Conservation (phyloP, 2,797 vertebrate genomes). For the Melanotaenia trifasciata region DNA sequence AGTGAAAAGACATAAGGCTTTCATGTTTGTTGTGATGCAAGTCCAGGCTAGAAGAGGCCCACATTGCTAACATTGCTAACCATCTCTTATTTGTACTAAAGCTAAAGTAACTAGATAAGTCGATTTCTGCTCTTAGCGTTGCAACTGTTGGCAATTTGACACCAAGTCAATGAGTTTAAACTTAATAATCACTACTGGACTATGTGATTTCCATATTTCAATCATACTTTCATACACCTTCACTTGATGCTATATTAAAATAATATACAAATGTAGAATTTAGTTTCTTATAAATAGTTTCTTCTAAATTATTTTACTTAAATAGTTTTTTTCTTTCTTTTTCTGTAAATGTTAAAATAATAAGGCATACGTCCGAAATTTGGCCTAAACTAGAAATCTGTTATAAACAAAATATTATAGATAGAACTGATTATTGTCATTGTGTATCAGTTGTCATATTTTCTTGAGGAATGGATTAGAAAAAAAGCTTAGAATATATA, state of each 20-base stretch:
- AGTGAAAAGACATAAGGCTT: conserved; percentile 18
- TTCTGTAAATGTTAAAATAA: not conserved
- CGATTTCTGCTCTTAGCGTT: not conserved
- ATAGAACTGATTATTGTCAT: not conserved
- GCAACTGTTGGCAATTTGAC: conserved; percentile 11
- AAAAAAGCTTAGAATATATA: not conserved
- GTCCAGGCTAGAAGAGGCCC: conserved; percentile 16
- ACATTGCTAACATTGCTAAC: not conserved
- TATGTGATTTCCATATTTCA: not conserved
- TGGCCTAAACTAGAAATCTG: not conserved
- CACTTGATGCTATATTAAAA: not conserved
- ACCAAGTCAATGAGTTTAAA: not conserved
- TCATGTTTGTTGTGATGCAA: conserved; percentile 34
- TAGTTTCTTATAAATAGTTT: not conserved
- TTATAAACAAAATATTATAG: not conserved
- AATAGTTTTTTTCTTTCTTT: not conserved
- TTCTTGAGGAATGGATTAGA: not conserved
- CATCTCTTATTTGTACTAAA: not conserved
- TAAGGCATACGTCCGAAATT: not conserved
- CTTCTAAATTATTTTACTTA: not conserved
- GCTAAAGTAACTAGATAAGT: conserved; percentile 15
- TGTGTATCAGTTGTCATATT: not conserved
- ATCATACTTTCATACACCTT: not conserved
- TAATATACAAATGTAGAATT: conserved; percentile 1
- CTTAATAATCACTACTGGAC: not conserved